Percentiles rank a stretch among this genome's conserved stretches.
phyloP scores from a whole-genome alignment of 2,888 invertebrate species.

The Odontothrips loti region DNA sequence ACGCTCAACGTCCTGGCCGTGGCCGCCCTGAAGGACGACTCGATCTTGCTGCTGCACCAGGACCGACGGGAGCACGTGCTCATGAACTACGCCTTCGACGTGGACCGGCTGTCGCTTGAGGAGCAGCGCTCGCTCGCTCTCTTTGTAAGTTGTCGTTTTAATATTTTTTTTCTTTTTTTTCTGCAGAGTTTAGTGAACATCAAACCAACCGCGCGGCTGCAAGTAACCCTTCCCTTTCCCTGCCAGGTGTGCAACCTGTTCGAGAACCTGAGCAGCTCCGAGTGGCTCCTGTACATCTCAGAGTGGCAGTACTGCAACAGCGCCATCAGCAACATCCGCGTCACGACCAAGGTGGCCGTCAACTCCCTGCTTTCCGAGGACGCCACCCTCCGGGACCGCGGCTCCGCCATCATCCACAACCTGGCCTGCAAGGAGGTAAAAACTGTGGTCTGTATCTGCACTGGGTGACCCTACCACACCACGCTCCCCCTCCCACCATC shows the following conservation, averaged over 20 bases:
- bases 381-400: conserved; percentile 68
- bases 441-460: conserved; percentile 84
- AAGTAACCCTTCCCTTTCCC: no score
- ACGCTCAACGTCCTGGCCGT: conserved; percentile 68
- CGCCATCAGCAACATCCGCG: conserved; percentile 79
- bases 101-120: conserved; percentile 66
- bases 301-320: conserved; percentile 79
- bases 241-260: conserved; percentile 82
- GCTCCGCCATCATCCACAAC: conserved; percentile 84
- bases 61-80: conserved; percentile 83
- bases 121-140: conserved; percentile 77
- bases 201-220: no score
- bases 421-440: conserved; percentile 94
- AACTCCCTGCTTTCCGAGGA: conserved; percentile 74
- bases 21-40: conserved; percentile 81
- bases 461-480: background rate
- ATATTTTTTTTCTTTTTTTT: conserved; percentile 27
- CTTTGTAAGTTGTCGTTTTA: conserved; percentile 58
- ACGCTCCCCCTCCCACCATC: background rate
- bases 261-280: conserved; percentile 80
- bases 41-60: conserved; percentile 83
- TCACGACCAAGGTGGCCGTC: conserved; percentile 86
- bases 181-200: no score
- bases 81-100: conserved; percentile 78
- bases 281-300: conserved; percentile 90